Conservation (phyloP, 2,888 invertebrate species). For the Theretra japonica region DNA sequence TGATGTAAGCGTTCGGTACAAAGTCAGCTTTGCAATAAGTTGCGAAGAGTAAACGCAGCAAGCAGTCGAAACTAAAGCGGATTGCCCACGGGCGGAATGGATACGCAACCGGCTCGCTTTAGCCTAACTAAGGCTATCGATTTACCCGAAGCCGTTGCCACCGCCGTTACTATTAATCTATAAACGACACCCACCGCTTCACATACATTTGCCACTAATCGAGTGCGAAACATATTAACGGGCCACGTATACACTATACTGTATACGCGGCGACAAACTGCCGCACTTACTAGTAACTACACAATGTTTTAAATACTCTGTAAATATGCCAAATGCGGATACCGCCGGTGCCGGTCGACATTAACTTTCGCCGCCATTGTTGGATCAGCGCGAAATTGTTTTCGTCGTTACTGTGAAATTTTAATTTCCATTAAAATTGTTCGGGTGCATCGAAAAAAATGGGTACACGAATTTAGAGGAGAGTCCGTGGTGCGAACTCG, state of each 20-base stretch:
- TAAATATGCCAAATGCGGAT: background rate
- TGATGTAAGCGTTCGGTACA: slow-evolving; percentile 33
- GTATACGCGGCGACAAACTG: background rate
- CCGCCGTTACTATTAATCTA: slow-evolving; percentile 47
- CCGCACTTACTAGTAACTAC: no score
- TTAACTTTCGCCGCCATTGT: slow-evolving; percentile 40
- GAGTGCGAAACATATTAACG: background rate
- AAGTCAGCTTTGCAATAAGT: slow-evolving; percentile 36
- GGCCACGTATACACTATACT: background rate
- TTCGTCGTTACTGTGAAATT: slow-evolving; percentile 49
- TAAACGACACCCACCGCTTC: slow-evolving; percentile 44
- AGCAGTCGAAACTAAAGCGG: slow-evolving; percentile 53
- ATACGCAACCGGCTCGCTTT: slow-evolving; percentile 45
- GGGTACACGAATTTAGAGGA: slow-evolving; percentile 73
- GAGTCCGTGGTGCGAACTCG: slow-evolving; percentile 74
- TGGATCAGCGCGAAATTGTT: slow-evolving; percentile 51
- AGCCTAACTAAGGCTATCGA: slow-evolving; percentile 60
- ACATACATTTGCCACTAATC: slow-evolving; percentile 35
- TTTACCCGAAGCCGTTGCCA: slow-evolving; percentile 45
- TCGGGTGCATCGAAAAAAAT: slow-evolving; percentile 68
- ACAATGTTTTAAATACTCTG: slow-evolving; percentile 11
- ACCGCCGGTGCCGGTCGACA: slow-evolving; percentile 31
- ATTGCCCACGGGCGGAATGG: slow-evolving; percentile 31
- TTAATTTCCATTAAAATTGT: slow-evolving; percentile 59
- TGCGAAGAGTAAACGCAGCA: slow-evolving; percentile 44